Base-by-base conservation (phyloP, 2,888 invertebrate species). In the Himalopsyche japonica region DNA sequence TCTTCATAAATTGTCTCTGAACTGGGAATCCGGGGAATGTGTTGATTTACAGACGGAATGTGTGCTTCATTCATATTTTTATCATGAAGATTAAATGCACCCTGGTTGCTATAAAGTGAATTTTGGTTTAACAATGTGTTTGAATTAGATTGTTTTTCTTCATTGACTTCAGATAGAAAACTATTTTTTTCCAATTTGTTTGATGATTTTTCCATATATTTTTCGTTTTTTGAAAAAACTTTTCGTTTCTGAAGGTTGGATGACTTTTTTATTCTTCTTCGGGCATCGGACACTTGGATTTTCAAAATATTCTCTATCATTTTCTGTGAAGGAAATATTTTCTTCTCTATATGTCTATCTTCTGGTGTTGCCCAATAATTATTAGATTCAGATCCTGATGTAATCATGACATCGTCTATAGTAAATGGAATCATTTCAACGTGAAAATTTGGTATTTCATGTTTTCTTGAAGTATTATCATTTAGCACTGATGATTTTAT, bases 381-480 rank as follows among this genome's bases (percentile, higher is more conserved):
- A 4, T 37, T 76, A 24, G 43, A 43, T 79, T 86, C 78, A 30
- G 86, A 83, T 76, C 37, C 79, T 34, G 85, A 64, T 76, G 84
- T 64, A 8, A 85, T 47, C 7, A 85, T 79, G 24, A 84, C 84
- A 70, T 86, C 86, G 49, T 86, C 85, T 24, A 84, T 43, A 24
- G 86, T 86, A 64, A 86, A 86, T 12, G 84, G 85, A 64, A 86
- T 85, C 85, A 86, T 83, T 43, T 84, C 81, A 43, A 85, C 24
- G 24, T 64, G 47, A 43, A 81, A 70, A 78, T 32, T 15, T 70
- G 70, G 70, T 27, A 70, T 70, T 70, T 70, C 6, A 30, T 70
- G 8, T 57, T 57, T 27, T 70, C 30, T 70, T 70, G 70, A 15
- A 3, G 20, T 30, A 70, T 70, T 70, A 8, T 15, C 70, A 30